Conservation (phyloP, 2,888 invertebrate genomes). For the Strigamia transsilvanica region DNA sequence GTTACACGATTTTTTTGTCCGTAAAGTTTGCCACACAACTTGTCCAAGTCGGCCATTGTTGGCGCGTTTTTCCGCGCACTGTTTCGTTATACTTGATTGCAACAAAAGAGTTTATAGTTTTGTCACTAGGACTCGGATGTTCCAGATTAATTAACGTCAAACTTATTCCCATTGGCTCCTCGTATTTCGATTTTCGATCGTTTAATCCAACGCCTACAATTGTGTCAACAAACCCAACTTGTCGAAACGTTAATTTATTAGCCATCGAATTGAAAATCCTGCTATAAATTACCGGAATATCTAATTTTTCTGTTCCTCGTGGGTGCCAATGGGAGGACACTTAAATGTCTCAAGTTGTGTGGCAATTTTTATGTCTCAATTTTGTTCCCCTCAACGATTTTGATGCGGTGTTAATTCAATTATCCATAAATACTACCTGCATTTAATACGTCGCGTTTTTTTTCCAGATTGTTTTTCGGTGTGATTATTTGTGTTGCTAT, state of each 20-base stretch:
- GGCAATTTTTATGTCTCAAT: too few relatives aligned
- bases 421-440: too few relatives aligned
- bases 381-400: too few relatives aligned
- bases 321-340: not conserved
- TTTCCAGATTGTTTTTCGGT: too few relatives aligned
- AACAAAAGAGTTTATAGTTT: not conserved
- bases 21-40: not conserved
- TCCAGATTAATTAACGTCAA: not conserved
- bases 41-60: not conserved
- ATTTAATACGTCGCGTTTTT: too few relatives aligned
- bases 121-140: not conserved
- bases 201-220: not conserved
- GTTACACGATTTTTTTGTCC: too few relatives aligned
- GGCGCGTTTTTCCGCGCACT: too few relatives aligned
- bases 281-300: not conserved
- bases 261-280: not conserved
- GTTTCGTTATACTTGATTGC: not conserved
- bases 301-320: not conserved
- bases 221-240: not conserved
- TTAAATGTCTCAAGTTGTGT: not conserved
- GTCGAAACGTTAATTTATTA: not conserved
- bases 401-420: too few relatives aligned
- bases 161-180: not conserved
- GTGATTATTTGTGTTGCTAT: too few relatives aligned
- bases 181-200: conserved; percentile 8